These are phyloP conservation scores for Criorhina ranunculi DNA, from an alignment of 2,888 invertebrate species.

Conservation along the genomic window DNA sequence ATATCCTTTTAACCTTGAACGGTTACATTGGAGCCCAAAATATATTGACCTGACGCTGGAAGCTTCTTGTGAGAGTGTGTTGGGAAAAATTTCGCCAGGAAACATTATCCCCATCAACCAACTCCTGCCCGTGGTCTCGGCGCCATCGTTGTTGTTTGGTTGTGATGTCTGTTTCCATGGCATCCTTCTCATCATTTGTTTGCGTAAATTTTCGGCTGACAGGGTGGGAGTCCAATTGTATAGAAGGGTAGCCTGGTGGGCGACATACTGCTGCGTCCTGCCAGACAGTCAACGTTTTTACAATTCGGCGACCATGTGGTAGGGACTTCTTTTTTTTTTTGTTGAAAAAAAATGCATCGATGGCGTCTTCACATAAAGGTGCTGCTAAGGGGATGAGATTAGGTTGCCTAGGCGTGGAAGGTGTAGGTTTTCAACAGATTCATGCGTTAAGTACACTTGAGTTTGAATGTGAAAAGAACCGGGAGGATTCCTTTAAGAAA, in stretches of 20 bases:
- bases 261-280: conserved; percentile 31
- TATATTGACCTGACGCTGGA: conserved; percentile 82
- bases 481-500: too few relatives aligned
- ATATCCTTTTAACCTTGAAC: conserved; percentile 85
- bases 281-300: conserved; percentile 58
- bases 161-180: conserved; percentile 74
- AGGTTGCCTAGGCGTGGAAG: not conserved
- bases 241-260: conserved; percentile 14
- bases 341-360: not conserved
- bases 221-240: conserved; percentile 16
- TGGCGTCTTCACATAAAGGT: not conserved
- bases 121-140: conserved; percentile 37
- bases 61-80: conserved; percentile 16
- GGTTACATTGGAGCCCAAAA: conserved; percentile 82
- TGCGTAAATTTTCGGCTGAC: conserved; percentile 41
- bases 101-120: conserved; percentile 54
- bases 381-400: not conserved
- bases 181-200: conserved; percentile 47
- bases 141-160: conserved; percentile 67
- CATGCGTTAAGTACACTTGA: too few relatives aligned
- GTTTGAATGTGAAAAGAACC: too few relatives aligned
- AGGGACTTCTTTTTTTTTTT: not conserved
- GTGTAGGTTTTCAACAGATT: not conserved
- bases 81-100: conserved; percentile 68
- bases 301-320: conserved; percentile 10